Conservation (phyloP, 1,140 invertebrate genomes). For the Magallana angulata region DNA sequence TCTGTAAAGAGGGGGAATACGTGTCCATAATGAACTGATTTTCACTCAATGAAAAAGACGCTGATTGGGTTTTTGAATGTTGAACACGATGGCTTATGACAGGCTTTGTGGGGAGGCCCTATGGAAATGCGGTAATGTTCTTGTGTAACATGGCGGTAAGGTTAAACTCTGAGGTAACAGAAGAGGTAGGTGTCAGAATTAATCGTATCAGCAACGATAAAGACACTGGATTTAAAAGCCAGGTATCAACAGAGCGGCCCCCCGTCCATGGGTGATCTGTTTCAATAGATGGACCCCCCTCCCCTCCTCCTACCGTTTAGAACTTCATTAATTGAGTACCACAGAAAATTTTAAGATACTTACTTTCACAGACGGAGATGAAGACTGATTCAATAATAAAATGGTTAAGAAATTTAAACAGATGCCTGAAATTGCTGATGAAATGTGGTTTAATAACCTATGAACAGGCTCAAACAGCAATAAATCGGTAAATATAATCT, state of each 20-base stretch:
- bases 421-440: too few species aligned
- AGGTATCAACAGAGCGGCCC: not conserved
- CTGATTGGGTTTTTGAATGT: slow-evolving; percentile 26
- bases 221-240: not conserved
- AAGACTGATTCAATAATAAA: too few species aligned
- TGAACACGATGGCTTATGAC: slow-evolving; percentile 18
- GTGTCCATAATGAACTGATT: slow-evolving; percentile 3
- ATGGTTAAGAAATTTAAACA: too few species aligned
- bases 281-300: too few species aligned
- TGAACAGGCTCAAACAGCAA: too few species aligned
- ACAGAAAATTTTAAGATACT: too few species aligned
- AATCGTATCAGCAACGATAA: slow-evolving; percentile 6
- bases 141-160: not conserved
- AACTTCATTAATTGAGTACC: too few species aligned
- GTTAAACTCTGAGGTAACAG: slow-evolving; percentile 6
- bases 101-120: not conserved
- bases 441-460: too few species aligned
- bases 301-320: too few species aligned
- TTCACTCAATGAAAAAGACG: slow-evolving; percentile 2
- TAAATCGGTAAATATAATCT: too few species aligned
- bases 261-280: too few species aligned
- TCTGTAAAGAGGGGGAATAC: not conserved
- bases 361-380: too few species aligned
- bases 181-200: slow-evolving; percentile 8
- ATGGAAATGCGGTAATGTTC: not conserved